Percentiles rank a stretch among this genome's conserved stretches.
phyloP scores from a whole-genome alignment of 2,888 invertebrate genomes.

The Sesia bembeciformis region DNA sequence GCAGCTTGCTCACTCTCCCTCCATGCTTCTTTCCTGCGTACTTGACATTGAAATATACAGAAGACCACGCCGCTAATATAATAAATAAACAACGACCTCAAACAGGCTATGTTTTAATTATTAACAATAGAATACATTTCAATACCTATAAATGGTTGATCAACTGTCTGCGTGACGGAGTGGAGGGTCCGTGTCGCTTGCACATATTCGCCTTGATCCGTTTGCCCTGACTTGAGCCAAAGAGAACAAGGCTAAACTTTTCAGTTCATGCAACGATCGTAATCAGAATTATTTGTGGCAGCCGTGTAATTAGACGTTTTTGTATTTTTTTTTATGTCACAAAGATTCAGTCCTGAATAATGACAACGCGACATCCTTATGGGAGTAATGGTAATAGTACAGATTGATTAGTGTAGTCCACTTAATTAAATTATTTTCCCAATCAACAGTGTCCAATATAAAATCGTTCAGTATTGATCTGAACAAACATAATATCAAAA shows the following conservation, averaged over 20 bases:
- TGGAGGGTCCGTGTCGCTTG: slow-evolving; percentile 21
- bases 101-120: slow-evolving; percentile 7
- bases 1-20: slow-evolving; percentile 11
- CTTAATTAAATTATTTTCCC: too few species aligned
- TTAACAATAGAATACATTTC: slow-evolving; percentile 9
- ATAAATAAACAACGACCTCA: slow-evolving; percentile 10
- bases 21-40: slow-evolving; percentile 9
- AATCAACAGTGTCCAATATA: too few species aligned
- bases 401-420: too few species aligned
- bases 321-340: slow-evolving; percentile 13
- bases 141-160: not conserved
- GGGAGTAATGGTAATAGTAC: not conserved
- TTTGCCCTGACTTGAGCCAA: slow-evolving; percentile 41
- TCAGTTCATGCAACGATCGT: slow-evolving; percentile 43
- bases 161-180: slow-evolving; percentile 20
- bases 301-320: slow-evolving; percentile 28
- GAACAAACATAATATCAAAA: too few species aligned
- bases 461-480: too few species aligned
- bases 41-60: slow-evolving; percentile 36
- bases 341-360: slow-evolving; percentile 1
- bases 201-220: slow-evolving; percentile 41
- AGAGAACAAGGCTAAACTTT: slow-evolving; percentile 53
- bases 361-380: slow-evolving; percentile 1
- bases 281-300: slow-evolving; percentile 37
- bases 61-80: slow-evolving; percentile 17